Percentiles rank a stretch among this genome's conserved stretches.
Evolutionary conservation across 1,140 invertebrate species (phyloP).

Genomic region (Propsilocerus akamusi): DNA sequence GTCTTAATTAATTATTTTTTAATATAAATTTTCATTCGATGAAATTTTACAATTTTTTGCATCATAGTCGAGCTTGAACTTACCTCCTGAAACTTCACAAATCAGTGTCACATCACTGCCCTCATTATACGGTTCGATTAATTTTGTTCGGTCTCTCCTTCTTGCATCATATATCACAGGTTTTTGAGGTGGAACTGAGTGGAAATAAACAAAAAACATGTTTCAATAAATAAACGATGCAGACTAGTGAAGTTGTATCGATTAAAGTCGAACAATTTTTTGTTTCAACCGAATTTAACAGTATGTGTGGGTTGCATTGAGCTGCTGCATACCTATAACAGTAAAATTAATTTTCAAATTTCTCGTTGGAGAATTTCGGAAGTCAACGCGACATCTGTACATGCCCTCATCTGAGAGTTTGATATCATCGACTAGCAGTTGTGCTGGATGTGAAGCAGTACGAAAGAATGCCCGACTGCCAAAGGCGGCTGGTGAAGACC

Average conservation of each 20-base stretch:
- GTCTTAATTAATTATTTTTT: background rate
- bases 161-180: slow-evolving; percentile 73
- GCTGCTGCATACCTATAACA: slow-evolving; percentile 71
- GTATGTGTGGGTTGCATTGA: slow-evolving; percentile 25
- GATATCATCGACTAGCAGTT: slow-evolving; percentile 52
- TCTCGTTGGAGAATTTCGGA: slow-evolving; percentile 66
- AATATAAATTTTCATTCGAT: slow-evolving; percentile 18
- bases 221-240: background rate
- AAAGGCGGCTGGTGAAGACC: slow-evolving; percentile 62
- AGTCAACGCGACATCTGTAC: slow-evolving; percentile 75
- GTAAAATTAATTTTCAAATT: slow-evolving; percentile 73
- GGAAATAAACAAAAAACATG: slow-evolving; percentile 4
- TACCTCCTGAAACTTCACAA: slow-evolving; percentile 78
- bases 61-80: slow-evolving; percentile 19
- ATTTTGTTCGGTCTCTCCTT: slow-evolving; percentile 53
- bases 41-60: slow-evolving; percentile 8
- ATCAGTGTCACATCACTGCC: slow-evolving; percentile 61
- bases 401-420: slow-evolving; percentile 55
- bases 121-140: slow-evolving; percentile 73
- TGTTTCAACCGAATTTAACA: background rate
- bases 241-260: background rate
- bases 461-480: slow-evolving; percentile 56
- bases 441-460: slow-evolving; percentile 42
- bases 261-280: background rate
- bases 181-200: slow-evolving; percentile 61